Percentiles rank a stretch among this genome's conserved stretches.
phyloP scores from a whole-genome alignment of 2,113 vertebrate genomes.

The Coturnix japonica region DNA sequence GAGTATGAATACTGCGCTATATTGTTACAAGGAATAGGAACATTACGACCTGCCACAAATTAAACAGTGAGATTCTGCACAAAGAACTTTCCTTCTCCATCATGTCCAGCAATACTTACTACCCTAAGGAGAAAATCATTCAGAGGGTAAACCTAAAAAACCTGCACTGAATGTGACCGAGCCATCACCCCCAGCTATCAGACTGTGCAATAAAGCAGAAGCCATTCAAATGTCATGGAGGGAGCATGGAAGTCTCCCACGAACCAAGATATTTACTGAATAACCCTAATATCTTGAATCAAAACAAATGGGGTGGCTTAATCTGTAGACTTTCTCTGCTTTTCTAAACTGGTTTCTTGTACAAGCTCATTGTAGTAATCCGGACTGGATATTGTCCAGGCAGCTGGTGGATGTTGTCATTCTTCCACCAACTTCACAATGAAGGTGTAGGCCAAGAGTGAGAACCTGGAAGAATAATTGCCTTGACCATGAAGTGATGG shows the following conservation, averaged over 20 bases:
- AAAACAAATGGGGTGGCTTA: conserved; percentile 58
- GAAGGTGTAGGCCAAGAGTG: conserved; percentile 45
- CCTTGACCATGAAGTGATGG: conserved; percentile 32
- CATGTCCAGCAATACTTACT: background rate
- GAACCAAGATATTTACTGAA: background rate
- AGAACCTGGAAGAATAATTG: conserved; percentile 56
- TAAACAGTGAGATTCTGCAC: background rate
- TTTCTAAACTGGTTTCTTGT: conserved; percentile 57
- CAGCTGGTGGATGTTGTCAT: conserved; percentile 69
- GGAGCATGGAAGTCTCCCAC: conserved; percentile 8
- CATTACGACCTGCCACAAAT: background rate
- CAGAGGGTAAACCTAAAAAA: background rate
- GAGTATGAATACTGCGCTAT: background rate
- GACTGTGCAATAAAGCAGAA: background rate
- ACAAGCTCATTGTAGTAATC: conserved; percentile 55
- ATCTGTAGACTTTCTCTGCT: conserved; percentile 58
- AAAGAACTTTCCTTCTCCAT: background rate
- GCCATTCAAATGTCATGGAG: background rate
- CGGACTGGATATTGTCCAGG: conserved; percentile 58
- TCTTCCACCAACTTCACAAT: conserved; percentile 64
- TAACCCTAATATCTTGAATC: conserved; percentile 22
- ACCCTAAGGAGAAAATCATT: background rate
- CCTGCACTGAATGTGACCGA: background rate
- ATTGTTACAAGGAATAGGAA: conserved; percentile 5
- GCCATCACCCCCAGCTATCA: background rate